Percentiles rank a stretch among this genome's conserved stretches.
Evolutionary conservation across 2,888 invertebrate species (phyloP).

Genomic region (Scrobipalpa costella): DNA sequence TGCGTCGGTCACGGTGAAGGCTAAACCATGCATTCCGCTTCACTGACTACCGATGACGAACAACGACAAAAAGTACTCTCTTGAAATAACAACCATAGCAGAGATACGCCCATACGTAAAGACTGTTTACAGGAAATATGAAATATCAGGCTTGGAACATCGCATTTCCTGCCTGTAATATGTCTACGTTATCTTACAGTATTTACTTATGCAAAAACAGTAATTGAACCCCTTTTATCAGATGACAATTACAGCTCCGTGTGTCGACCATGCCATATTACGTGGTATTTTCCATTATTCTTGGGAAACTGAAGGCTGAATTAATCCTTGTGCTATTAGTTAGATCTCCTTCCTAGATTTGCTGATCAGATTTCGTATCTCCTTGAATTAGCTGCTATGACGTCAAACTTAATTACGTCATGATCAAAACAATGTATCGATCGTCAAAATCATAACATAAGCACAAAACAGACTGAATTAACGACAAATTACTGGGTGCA

Average conservation of each 20-base stretch:
- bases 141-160: slow-evolving; percentile 5
- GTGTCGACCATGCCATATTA: background rate
- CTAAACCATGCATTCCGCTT: background rate
- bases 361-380: background rate
- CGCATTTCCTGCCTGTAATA: slow-evolving; percentile 4
- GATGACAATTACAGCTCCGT: background rate
- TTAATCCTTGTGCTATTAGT: background rate
- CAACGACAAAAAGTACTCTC: background rate
- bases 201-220: background rate
- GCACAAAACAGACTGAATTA: too few species aligned
- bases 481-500: too few species aligned
- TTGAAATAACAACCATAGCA: background rate
- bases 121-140: too few species aligned
- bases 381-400: too few species aligned
- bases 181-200: background rate
- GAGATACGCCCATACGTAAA: background rate
- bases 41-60: background rate
- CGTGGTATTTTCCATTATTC: background rate
- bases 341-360: background rate
- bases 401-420: too few species aligned
- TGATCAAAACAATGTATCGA: too few species aligned
- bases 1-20: slow-evolving; percentile 23
- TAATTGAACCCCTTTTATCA: background rate
- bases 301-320: slow-evolving; percentile 8
- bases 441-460: too few species aligned